A percentile compares a stretch with the other conserved stretches of the same genome.
Evolutionary conservation across 2,797 vertebrate species (phyloP).

Genomic region (Syngnathus rostellatus): DNA sequence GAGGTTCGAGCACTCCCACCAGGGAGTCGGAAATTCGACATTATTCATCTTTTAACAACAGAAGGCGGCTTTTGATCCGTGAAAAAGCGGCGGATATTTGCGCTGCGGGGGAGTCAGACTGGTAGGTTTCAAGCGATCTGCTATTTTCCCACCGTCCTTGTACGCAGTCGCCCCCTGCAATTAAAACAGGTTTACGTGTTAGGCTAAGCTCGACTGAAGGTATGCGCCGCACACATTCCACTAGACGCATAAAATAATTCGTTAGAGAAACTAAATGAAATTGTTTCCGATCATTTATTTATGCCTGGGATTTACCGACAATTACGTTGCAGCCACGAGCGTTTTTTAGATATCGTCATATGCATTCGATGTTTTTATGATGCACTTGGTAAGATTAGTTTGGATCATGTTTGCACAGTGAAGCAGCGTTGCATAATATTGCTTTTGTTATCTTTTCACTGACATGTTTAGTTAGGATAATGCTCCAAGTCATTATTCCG

Average conservation of each 20-base stretch:
- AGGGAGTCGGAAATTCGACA: neutral
- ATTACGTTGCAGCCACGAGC: neutral
- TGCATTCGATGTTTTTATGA: neutral
- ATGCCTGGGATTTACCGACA: neutral
- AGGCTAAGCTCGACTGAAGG: neutral
- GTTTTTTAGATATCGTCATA: neutral
- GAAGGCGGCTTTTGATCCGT: neutral
- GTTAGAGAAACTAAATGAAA: neutral
- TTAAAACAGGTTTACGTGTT: neutral
- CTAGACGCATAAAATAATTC: neutral
- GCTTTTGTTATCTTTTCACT: neutral
- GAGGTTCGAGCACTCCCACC: slow-evolving; percentile 5
- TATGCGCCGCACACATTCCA: neutral
- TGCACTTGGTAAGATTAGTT: neutral
- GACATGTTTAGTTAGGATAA: slow-evolving; percentile 1
- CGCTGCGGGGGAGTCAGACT: neutral
- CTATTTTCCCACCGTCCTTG: neutral
- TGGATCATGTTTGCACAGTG: neutral
- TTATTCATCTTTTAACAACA: neutral
- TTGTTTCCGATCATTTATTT: neutral
- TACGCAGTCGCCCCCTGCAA: neutral
- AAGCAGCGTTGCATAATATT: neutral
- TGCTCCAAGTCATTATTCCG: neutral
- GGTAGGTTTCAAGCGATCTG: neutral
- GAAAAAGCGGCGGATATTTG: neutral